These are phyloP conservation scores for Cyphomyrus plagiostoma DNA, from an alignment of 2,113 vertebrate genomes.

Conservation along the genomic window DNA sequence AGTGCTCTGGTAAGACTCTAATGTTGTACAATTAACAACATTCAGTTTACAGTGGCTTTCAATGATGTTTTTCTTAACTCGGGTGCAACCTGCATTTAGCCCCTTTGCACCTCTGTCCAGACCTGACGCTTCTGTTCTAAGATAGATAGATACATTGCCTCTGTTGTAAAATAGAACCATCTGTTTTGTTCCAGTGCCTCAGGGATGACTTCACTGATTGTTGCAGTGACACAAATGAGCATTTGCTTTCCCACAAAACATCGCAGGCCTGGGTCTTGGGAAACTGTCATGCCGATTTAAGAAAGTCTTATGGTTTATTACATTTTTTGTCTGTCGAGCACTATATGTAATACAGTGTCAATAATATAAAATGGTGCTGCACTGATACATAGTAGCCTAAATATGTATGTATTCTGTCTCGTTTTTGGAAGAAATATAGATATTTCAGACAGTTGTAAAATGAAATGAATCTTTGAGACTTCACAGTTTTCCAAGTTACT, in stretches of 20 bases:
- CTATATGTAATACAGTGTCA: background rate
- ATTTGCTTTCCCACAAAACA: background rate
- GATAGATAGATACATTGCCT: background rate
- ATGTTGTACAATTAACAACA: background rate
- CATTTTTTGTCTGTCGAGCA: background rate
- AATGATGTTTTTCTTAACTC: background rate
- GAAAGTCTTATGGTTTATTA: background rate
- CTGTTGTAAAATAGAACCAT: background rate
- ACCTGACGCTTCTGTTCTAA: background rate
- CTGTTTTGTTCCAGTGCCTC: background rate
- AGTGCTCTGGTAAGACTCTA: background rate
- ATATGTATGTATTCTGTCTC: background rate
- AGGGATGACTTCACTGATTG: background rate
- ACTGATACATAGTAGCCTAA: background rate
- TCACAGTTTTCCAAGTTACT: background rate
- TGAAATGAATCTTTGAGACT: background rate
- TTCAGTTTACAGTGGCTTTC: background rate
- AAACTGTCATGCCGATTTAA: background rate
- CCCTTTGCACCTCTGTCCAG: background rate
- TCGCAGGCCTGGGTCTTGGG: background rate
- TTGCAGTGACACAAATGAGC: background rate
- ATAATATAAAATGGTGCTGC: background rate
- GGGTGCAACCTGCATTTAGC: background rate
- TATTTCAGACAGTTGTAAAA: background rate
- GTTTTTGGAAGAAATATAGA: background rate